These are phyloP conservation scores for Nemapogon koenigi DNA, from an alignment of 2,888 invertebrate genomes.

Conservation along the genomic window DNA sequence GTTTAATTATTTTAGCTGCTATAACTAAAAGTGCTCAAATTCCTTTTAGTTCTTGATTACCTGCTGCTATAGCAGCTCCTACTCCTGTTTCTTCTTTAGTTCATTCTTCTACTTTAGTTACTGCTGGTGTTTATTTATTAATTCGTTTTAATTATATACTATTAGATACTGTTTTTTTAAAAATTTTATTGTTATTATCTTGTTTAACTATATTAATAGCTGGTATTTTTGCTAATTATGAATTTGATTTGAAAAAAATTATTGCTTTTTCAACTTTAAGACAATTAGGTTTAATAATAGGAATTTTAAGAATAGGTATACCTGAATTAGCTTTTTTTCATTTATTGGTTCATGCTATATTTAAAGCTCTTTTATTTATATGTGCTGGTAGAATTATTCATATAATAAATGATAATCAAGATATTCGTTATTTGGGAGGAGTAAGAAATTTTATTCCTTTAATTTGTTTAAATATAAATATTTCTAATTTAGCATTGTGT, in stretches of 20 bases:
- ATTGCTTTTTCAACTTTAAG: slow-evolving; percentile 80
- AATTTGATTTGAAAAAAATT: slow-evolving; percentile 78
- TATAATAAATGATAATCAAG: slow-evolving; percentile 67
- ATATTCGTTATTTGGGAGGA: slow-evolving; percentile 69
- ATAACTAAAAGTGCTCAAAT: slow-evolving; percentile 83
- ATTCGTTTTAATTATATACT: slow-evolving; percentile 71
- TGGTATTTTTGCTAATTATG: slow-evolving; percentile 67
- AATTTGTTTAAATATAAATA: slow-evolving; percentile 60
- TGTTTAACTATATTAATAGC: slow-evolving; percentile 68
- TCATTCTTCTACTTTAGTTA: slow-evolving; percentile 81
- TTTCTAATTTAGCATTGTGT: slow-evolving; percentile 67
- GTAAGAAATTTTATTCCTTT: slow-evolving; percentile 54
- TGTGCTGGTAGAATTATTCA: slow-evolving; percentile 75
- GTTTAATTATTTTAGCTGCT: slow-evolving; percentile 60
- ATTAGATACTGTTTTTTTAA: slow-evolving; percentile 35
- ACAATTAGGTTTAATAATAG: slow-evolving; percentile 77
- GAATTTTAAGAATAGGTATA: slow-evolving; percentile 63
- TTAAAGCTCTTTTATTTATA: slow-evolving; percentile 78
- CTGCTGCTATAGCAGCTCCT: slow-evolving; percentile 78
- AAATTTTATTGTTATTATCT: slow-evolving; percentile 60
- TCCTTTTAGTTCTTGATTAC: slow-evolving; percentile 80
- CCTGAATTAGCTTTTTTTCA: slow-evolving; percentile 72
- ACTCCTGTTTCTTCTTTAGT: slow-evolving; percentile 78
- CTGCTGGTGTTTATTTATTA: slow-evolving; percentile 76
- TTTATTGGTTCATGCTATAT: slow-evolving; percentile 75